Evolutionary conservation across 2,797 vertebrate genomes (phyloP).

Genomic region (Mus spretus): DNA sequence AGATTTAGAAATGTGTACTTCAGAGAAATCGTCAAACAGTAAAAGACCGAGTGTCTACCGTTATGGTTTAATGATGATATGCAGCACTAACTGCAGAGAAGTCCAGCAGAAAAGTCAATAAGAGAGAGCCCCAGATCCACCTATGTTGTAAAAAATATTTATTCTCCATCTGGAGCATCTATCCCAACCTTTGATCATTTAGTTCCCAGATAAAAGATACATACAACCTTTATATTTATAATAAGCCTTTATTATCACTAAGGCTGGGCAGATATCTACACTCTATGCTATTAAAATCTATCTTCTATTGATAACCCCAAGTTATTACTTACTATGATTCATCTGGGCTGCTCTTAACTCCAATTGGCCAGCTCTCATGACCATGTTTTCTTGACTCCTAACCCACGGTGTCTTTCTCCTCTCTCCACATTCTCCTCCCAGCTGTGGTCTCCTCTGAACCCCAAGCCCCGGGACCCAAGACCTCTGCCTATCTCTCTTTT

Average conservation of each 20-base stretch:
- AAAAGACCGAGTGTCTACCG: slow-evolving; percentile 16
- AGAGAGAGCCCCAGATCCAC: background rate
- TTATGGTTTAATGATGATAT: background rate
- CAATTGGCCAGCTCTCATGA: background rate
- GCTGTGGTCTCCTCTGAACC: background rate
- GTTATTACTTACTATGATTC: background rate
- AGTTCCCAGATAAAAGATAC: background rate
- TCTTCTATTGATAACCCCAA: background rate
- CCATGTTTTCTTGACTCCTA: background rate
- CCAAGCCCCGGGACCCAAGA: background rate
- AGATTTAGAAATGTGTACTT: slow-evolving; percentile 29
- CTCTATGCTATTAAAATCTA: background rate
- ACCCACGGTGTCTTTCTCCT: background rate
- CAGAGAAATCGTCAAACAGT: background rate
- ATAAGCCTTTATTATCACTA: background rate
- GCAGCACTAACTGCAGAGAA: background rate
- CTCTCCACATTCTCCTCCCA: background rate
- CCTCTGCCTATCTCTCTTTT: background rate
- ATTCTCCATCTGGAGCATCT: background rate
- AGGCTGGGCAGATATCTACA: background rate
- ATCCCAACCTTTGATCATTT: background rate
- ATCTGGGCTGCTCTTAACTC: background rate
- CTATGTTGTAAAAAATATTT: background rate
- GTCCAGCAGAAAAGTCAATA: background rate
- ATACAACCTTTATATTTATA: background rate